Conservation (phyloP, 2,113 vertebrate species). For the Cygnus buccinator region DNA sequence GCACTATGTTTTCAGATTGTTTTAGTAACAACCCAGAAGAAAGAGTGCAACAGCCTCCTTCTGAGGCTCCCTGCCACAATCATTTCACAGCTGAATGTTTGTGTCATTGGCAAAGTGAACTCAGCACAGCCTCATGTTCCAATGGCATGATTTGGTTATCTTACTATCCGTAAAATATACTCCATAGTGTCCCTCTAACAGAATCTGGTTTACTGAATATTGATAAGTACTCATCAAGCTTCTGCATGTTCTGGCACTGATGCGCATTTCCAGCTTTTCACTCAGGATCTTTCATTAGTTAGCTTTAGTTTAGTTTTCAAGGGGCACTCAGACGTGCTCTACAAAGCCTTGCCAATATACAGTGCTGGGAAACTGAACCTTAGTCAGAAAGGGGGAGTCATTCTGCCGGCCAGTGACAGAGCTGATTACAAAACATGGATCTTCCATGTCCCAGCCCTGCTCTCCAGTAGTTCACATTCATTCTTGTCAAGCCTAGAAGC, state of each 20-base stretch:
- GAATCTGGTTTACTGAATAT: not conserved
- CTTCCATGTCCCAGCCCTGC: not conserved
- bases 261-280: not conserved
- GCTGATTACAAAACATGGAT: not conserved
- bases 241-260: not conserved
- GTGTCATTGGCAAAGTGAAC: rapidly evolving
- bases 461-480: not conserved
- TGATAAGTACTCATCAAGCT: not conserved
- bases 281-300: not conserved
- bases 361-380: not conserved
- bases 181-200: too few species aligned
- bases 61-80: not conserved
- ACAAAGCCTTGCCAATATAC: not conserved
- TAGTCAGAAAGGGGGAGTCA: not conserved
- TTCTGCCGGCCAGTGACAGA: not conserved
- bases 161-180: not conserved
- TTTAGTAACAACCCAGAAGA: not conserved
- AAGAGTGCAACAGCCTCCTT: not conserved
- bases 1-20: not conserved
- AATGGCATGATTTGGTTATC: not conserved
- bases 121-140: not conserved
- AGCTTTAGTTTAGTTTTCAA: not conserved
- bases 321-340: not conserved
- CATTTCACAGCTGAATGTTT: not conserved
- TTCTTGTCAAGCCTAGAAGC: not conserved